phyloP scores from a whole-genome alignment of 1,140 invertebrate species.

The Sycophila sp. region DNA sequence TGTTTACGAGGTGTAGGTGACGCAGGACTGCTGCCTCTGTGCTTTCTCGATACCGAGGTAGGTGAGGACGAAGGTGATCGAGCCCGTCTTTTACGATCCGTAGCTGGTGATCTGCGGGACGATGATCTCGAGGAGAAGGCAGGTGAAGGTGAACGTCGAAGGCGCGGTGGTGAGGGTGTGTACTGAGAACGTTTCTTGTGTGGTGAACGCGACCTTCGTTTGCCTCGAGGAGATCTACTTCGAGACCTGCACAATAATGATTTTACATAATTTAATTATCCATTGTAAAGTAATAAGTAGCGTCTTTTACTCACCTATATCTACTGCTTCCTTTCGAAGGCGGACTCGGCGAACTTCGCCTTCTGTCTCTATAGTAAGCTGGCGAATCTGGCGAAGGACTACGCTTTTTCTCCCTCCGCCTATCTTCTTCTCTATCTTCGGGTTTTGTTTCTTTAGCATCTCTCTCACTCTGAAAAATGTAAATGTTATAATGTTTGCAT shows the following conservation, averaged over 20 bases:
- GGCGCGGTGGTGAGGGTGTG: conserved; percentile 63
- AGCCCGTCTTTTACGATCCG: conserved; percentile 56
- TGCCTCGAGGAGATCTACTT: conserved; percentile 61
- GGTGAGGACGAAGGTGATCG: conserved; percentile 61
- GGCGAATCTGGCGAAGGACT: conserved; percentile 61
- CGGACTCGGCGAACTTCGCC: conserved; percentile 55
- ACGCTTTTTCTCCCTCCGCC: conserved; percentile 58
- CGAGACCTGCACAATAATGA: conserved; percentile 53
- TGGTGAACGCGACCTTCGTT: conserved; percentile 61
- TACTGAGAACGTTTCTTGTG: conserved; percentile 59
- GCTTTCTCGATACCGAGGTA: conserved; percentile 56
- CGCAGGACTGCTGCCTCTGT: conserved; percentile 57
- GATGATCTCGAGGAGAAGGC: conserved; percentile 54
- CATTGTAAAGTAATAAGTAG: background rate
- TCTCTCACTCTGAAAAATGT: conserved; percentile 55
- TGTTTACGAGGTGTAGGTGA: conserved; percentile 64
- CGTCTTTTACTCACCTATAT: conserved; percentile 46
- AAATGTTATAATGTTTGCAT: background rate
- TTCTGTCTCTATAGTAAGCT: conserved; percentile 57
- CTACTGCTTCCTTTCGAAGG: conserved; percentile 48
- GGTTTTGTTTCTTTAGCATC: conserved; percentile 61
- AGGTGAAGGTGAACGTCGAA: conserved; percentile 62
- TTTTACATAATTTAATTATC: background rate
- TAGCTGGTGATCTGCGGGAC: conserved; percentile 56
- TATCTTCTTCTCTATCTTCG: conserved; percentile 61